A percentile compares a stretch with the other conserved stretches of the same genome.
Evolutionary conservation across 2,113 vertebrate species (phyloP).

Genomic region (Alectura lathami): DNA sequence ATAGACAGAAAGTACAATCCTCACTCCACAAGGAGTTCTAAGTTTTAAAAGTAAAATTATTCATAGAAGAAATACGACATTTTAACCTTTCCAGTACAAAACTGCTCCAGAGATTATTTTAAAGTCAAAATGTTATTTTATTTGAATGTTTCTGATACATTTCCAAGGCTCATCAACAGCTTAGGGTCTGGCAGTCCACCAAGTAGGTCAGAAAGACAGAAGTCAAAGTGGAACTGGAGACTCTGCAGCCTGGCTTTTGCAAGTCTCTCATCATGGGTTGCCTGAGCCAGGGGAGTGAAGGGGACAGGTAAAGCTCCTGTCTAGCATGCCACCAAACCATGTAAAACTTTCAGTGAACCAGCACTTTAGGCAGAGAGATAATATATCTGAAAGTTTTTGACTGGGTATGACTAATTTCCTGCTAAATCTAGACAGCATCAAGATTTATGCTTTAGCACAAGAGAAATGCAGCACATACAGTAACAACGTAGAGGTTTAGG

Average conservation of each 20-base stretch:
- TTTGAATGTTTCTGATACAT: neutral
- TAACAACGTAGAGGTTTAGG: neutral
- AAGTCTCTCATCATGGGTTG: neutral
- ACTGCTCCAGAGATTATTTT: neutral
- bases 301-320: neutral
- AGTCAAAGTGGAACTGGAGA: neutral
- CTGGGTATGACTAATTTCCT: neutral
- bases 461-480: neutral
- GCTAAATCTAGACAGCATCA: neutral
- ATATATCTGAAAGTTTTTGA: neutral
- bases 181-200: neutral
- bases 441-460: neutral
- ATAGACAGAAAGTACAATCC: neutral
- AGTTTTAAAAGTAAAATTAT: neutral
- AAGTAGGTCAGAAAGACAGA: neutral
- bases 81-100: neutral
- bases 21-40: neutral
- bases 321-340: neutral
- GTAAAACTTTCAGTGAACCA: neutral
- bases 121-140: neutral
- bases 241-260: neutral
- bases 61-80: neutral
- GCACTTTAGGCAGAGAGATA: neutral
- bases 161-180: neutral
- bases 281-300: neutral